phyloP scores from a whole-genome alignment of 1,140 invertebrate species.

The Bombyx mandarina region DNA sequence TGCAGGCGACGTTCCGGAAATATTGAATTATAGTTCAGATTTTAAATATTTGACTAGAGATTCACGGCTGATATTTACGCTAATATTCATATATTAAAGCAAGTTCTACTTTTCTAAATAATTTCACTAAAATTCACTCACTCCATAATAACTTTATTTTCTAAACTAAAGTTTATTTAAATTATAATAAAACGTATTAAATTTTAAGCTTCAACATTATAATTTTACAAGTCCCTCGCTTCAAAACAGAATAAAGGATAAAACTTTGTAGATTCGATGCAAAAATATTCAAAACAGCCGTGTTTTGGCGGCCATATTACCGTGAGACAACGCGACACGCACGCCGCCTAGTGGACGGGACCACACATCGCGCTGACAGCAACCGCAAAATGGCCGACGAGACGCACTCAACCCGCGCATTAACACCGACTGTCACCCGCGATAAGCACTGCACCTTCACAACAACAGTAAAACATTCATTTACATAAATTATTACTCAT shows the following conservation, averaged over 20 bases:
- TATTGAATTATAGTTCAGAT: not conserved
- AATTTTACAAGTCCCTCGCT: too few relatives aligned
- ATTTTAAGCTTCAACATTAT: too few relatives aligned
- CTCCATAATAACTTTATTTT: too few relatives aligned
- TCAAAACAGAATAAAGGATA: conserved; percentile 1
- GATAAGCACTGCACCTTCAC: conserved; percentile 18
- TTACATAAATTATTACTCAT: conserved; percentile 24
- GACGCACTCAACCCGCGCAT: conserved; percentile 15
- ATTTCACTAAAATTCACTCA: too few relatives aligned
- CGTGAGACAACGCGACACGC: conserved; percentile 40
- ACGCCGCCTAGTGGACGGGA: conserved; percentile 55
- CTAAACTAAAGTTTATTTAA: too few relatives aligned
- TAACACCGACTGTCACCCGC: conserved; percentile 14
- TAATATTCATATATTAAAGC: too few relatives aligned
- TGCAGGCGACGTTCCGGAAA: not conserved
- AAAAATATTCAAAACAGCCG: conserved; percentile 57
- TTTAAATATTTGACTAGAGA: too few relatives aligned
- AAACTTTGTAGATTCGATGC: conserved; percentile 33
- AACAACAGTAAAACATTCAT: conserved; percentile 21
- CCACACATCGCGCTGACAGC: conserved; percentile 36
- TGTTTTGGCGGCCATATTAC: conserved; percentile 46
- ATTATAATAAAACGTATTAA: too few relatives aligned
- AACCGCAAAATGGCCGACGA: conserved; percentile 43
- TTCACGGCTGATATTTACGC: too few relatives aligned
- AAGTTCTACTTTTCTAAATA: too few relatives aligned